These are phyloP conservation scores for Pogoniulus pusillus DNA, from an alignment of 2,797 vertebrate species.

Conservation along the genomic window DNA sequence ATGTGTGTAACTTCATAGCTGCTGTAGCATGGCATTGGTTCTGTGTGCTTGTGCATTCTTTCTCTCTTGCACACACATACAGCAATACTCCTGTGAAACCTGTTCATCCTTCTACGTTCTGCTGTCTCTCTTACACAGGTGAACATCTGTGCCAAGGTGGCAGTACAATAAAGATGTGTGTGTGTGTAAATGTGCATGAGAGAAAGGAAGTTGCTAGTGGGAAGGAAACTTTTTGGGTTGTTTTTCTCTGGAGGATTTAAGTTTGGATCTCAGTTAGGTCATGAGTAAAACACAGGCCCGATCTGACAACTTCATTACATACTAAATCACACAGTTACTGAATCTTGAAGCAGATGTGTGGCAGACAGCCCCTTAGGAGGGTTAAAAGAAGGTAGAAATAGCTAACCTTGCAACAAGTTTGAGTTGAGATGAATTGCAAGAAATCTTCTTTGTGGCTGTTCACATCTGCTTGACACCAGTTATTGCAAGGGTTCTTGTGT, in stretches of 20 bases:
- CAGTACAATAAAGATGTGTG: slow-evolving; percentile 33
- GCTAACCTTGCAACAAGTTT: neutral
- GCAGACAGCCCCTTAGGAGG: neutral
- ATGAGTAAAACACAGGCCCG: neutral
- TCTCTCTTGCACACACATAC: neutral
- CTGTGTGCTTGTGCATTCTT: slow-evolving; percentile 45
- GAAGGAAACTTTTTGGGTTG: neutral
- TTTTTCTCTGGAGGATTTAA: neutral
- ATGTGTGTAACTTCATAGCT: slow-evolving; percentile 61
- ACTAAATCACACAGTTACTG: neutral
- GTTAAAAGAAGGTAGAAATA: neutral
- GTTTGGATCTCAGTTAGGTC: slow-evolving; percentile 5
- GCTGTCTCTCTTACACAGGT: slow-evolving; percentile 12
- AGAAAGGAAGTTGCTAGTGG: slow-evolving; percentile 10
- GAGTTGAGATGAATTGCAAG: neutral
- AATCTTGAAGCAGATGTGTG: neutral
- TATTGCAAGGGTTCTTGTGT: neutral
- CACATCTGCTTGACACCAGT: neutral
- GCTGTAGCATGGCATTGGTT: slow-evolving; percentile 66
- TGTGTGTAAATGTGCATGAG: neutral
- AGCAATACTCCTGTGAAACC: slow-evolving; percentile 41
- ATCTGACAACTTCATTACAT: neutral
- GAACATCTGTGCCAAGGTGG: neutral
- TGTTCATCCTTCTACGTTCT: neutral
- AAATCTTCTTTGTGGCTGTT: neutral